Evolutionary conservation across 2,797 vertebrate species (phyloP).

Genomic region (Lerista edwardsae): DNA sequence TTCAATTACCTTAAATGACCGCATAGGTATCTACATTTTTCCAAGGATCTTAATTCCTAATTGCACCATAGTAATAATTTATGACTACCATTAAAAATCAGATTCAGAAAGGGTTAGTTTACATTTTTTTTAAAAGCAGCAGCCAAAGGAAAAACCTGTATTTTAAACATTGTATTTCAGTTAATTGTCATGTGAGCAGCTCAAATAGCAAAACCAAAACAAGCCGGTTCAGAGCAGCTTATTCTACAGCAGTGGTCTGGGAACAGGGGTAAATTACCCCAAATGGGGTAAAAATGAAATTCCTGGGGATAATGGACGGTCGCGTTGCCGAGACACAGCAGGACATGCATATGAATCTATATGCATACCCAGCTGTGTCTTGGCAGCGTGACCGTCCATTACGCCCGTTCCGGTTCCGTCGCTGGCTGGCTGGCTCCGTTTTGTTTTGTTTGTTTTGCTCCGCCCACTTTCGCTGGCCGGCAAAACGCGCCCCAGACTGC

Average conservation of each 20-base stretch:
- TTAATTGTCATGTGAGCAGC: slow-evolving; percentile 19
- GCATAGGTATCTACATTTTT: slow-evolving; percentile 45
- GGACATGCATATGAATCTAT: no score
- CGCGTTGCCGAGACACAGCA: no score
- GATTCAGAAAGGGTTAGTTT: slow-evolving; percentile 14
- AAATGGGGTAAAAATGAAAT: no score
- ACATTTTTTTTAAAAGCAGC: slow-evolving; percentile 24
- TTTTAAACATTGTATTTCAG: slow-evolving; percentile 22
- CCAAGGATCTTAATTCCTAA: slow-evolving; percentile 36
- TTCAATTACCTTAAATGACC: slow-evolving; percentile 49
- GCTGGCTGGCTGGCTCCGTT: no score
- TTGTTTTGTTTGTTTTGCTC: no score
- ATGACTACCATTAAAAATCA: slow-evolving; percentile 21
- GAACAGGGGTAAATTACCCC: no score
- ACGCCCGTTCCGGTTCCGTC: no score
- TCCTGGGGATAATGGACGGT: no score
- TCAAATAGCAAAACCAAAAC: slow-evolving; percentile 38
- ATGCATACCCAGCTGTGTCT: no score
- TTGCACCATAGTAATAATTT: neutral
- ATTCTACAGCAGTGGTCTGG: slow-evolving; percentile 29
- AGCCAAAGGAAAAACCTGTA: slow-evolving; percentile 27
- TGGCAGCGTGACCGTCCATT: no score
- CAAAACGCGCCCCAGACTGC: no score
- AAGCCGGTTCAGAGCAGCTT: slow-evolving; percentile 20
- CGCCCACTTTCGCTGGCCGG: no score